phyloP scores from a whole-genome alignment of 2,888 invertebrate species.

The Synergus japonicus region DNA sequence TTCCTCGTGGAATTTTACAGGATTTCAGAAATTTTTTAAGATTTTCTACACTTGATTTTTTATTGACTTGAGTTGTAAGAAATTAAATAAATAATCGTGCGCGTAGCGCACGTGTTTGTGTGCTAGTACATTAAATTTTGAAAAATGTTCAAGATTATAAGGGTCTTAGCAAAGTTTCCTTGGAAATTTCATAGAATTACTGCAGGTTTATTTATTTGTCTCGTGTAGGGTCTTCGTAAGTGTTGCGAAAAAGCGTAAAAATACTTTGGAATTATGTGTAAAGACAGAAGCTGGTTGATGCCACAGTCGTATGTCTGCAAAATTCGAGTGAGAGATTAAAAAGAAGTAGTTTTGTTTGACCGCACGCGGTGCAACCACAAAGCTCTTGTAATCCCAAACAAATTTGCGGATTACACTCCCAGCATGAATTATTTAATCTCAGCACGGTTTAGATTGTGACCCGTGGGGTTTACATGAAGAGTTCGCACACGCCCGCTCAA shows the following conservation, averaged over 20 bases:
- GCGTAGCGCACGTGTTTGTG: too few relatives aligned
- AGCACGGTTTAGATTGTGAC: conserved; percentile 70
- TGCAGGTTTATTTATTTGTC: background rate
- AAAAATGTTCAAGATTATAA: too few relatives aligned
- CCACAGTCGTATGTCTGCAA: conserved; percentile 31
- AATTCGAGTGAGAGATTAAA: conserved; percentile 57
- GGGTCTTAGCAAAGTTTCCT: too few relatives aligned
- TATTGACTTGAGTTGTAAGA: too few relatives aligned
- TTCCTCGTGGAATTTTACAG: too few relatives aligned
- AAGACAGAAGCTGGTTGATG: conserved; percentile 1
- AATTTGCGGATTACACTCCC: conserved; percentile 75
- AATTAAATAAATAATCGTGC: too few relatives aligned
- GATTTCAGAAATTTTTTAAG: too few relatives aligned
- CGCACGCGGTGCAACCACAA: conserved; percentile 67
- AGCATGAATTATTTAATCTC: conserved; percentile 75
- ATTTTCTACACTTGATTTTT: too few relatives aligned
- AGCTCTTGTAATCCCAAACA: conserved; percentile 72
- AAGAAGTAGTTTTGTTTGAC: conserved; percentile 64
- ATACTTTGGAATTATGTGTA: background rate
- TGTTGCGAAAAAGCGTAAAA: background rate
- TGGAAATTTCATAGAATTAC: too few relatives aligned
- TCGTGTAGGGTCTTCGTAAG: background rate
- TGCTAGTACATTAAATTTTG: too few relatives aligned
- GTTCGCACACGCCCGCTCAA: conserved; percentile 36
- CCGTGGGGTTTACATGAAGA: conserved; percentile 57